Evolutionary conservation across 2,888 invertebrate species (phyloP).

Genomic region (Chaetogeoica ovagalla): DNA sequence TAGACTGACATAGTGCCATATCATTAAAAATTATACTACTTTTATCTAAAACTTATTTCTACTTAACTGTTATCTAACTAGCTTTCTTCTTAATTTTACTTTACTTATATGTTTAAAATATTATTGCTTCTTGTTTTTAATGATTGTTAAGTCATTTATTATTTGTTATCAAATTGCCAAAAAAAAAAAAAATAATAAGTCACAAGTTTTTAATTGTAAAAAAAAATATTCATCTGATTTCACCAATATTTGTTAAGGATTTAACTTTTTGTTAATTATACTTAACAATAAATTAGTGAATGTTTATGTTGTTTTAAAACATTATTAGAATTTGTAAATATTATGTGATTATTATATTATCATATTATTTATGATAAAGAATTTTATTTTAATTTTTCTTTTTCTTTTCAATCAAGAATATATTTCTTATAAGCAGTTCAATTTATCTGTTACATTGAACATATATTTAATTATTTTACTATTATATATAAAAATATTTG

Average conservation of each 20-base stretch:
- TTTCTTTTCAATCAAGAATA: not conserved
- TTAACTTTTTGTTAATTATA: no score
- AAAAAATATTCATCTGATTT: not conserved
- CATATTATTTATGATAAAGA: no score
- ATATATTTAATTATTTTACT: slow-evolving; percentile 9
- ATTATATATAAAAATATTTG: not conserved
- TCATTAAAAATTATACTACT: slow-evolving; percentile 41
- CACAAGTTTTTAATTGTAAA: not conserved
- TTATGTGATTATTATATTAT: no score
- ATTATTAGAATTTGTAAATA: no score
- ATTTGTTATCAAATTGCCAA: not conserved
- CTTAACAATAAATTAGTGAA: no score
- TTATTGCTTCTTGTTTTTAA: slow-evolving; percentile 10
- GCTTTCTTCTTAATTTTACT: not conserved
- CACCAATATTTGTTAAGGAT: no score
- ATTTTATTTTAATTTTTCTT: no score
- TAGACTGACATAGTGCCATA: slow-evolving; percentile 52
- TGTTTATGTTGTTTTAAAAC: not conserved
- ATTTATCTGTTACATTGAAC: not conserved
- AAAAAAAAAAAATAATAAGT: not conserved
- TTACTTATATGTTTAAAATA: not conserved
- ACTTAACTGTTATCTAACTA: not conserved
- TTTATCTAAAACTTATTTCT: not conserved
- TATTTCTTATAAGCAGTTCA: not conserved
- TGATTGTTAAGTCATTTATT: not conserved